Evolutionary conservation across 2,888 invertebrate species (phyloP).

Genomic region (Diarsia dahlii): DNA sequence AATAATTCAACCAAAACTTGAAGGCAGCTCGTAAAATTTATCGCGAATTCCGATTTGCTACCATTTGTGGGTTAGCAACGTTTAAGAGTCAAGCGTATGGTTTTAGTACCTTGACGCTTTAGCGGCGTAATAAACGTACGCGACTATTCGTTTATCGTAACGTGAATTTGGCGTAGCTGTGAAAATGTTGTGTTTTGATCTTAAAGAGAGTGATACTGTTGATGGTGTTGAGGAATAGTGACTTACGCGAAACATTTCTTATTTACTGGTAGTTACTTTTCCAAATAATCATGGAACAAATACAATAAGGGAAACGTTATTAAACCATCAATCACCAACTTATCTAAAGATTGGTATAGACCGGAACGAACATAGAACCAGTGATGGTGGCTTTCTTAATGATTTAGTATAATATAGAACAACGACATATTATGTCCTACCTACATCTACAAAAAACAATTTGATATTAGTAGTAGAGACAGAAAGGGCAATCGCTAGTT

Average conservation of each 20-base stretch:
- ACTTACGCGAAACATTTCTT: neutral
- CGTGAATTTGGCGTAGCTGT: neutral
- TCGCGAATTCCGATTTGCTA: slow-evolving; percentile 53
- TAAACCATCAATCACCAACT: neutral
- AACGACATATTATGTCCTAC: neutral
- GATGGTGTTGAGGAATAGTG: neutral
- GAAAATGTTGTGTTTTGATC: neutral
- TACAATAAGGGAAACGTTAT: neutral
- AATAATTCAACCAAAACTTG: slow-evolving; percentile 42
- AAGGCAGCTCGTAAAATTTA: slow-evolving; percentile 59
- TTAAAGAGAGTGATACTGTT: neutral
- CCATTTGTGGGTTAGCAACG: slow-evolving; percentile 41
- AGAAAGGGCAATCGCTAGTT: neutral
- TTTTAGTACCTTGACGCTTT: slow-evolving; percentile 45
- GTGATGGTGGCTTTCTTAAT: neutral
- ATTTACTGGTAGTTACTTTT: neutral
- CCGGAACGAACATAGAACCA: neutral
- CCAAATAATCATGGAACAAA: neutral
- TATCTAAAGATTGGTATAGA: neutral
- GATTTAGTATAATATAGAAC: neutral
- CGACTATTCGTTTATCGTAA: slow-evolving; percentile 23
- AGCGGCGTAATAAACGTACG: slow-evolving; percentile 5
- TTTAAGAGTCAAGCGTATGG: slow-evolving; percentile 35
- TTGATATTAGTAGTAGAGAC: neutral
- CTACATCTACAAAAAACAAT: neutral